Conservation (phyloP, 2,113 vertebrate species). For the Triplophysa dalaica region DNA sequence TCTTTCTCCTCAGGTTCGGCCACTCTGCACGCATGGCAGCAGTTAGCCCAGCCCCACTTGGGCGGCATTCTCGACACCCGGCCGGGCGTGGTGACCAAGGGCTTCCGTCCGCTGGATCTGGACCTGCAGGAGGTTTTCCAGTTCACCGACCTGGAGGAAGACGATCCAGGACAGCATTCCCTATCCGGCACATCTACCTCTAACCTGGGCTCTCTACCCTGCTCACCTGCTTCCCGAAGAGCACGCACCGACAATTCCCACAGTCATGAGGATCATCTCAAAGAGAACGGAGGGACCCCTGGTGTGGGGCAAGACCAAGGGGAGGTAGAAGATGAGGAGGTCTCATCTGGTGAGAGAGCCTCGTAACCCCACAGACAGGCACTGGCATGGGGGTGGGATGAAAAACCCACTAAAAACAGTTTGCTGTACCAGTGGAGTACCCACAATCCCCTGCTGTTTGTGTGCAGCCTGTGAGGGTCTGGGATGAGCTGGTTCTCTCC, state of each 20-base stretch:
- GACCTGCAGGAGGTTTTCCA: conserved; percentile 91
- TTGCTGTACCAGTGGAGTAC: conserved; percentile 25
- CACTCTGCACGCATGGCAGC: conserved; percentile 98
- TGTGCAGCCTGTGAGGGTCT: conserved; percentile 36
- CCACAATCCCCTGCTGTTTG: conserved; percentile 29
- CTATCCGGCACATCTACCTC: conserved; percentile 76
- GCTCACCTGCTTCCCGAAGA: conserved; percentile 24
- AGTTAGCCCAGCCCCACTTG: conserved; percentile 94
- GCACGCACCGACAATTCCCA: conserved; percentile 50
- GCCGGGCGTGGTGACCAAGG: conserved; percentile 96
- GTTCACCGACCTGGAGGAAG: conserved; percentile 95
- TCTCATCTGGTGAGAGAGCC: conserved; percentile 94
- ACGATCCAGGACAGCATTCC: conserved; percentile 86
- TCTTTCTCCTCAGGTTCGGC: conserved; percentile 81
- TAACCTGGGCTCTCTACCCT: conserved; percentile 63
- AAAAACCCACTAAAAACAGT: conserved; percentile 53
- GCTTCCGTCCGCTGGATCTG: conserved; percentile 87
- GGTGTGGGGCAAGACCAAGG: not conserved
- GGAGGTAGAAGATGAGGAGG: conserved; percentile 67
- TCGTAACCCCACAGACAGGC: conserved; percentile 61
- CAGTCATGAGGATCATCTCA: conserved; percentile 60
- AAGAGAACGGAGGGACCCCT: conserved; percentile 28
- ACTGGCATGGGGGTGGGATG: conserved; percentile 54
- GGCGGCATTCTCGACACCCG: conserved; percentile 91
- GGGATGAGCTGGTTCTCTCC: conserved; percentile 64